These are phyloP conservation scores for Clitarchus hookeri DNA, from an alignment of 2,888 invertebrate species.

Conservation along the genomic window DNA sequence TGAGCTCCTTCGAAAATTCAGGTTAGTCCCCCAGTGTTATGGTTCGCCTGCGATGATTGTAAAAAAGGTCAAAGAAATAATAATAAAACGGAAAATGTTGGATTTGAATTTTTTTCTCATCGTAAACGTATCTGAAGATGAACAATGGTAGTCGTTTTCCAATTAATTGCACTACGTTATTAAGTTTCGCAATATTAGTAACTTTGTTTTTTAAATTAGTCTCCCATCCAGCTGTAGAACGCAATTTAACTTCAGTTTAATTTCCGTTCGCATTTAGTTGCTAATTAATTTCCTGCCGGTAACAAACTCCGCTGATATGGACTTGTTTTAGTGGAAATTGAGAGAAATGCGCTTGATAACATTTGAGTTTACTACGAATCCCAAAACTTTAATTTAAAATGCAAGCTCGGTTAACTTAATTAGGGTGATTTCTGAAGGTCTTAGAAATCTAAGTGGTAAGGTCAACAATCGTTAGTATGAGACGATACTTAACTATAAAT, in stretches of 20 bases:
- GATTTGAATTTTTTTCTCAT: background rate
- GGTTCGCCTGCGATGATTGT: background rate
- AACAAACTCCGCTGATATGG: constrained; percentile 1
- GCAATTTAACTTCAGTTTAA: background rate
- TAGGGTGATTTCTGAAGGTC: no score
- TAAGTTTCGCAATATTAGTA: background rate
- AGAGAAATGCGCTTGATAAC: background rate
- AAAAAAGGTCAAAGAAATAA: background rate
- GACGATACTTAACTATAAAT: no score
- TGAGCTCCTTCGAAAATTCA: background rate
- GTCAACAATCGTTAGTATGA: no score
- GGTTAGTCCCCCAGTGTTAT: background rate
- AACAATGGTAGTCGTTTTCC: background rate
- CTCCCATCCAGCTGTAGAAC: background rate
- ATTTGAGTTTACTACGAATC: background rate
- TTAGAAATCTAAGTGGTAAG: no score
- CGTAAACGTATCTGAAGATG: background rate
- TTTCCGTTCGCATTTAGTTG: constrained; percentile 7
- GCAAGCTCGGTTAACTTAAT: no score
- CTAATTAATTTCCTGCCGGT: constrained; percentile 8
- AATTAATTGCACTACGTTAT: background rate
- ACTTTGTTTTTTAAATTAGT: background rate
- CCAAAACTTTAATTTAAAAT: background rate
- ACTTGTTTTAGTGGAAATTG: background rate
- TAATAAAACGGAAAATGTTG: background rate